Base-by-base conservation (phyloP, 2,888 invertebrate genomes). In the Bugula neritina region DNA sequence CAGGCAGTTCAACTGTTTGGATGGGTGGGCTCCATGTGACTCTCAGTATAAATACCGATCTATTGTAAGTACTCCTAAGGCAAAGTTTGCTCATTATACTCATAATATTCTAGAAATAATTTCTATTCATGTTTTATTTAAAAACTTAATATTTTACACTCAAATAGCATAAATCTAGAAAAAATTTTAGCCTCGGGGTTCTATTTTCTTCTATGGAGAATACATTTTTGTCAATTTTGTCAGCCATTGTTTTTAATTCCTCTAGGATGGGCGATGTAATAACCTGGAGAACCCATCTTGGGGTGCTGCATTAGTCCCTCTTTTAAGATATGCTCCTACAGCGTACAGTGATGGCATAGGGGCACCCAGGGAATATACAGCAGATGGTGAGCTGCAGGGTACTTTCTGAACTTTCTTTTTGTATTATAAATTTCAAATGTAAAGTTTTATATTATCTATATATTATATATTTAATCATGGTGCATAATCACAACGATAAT, bases 21-120 rank as follows among this genome's bases (percentile, higher is more conserved):
- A 63, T 63, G 63, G 63, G n/a, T 63, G 63, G 63, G 34, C 63
- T 10, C 63, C 63, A 63, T 70, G 70, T 29, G 70, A 70, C 10
- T 10, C 35, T 5, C 52, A 2, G n/a, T 35, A 70, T 23, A 43
- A 54, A 25, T 70, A 70, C 70, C 10, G 70, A 43, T 29, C 52
- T 27, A 43, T 70, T 2, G 63, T 63, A 31, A 63, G 63, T 31
- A 63, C 10, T 29, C 5, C 13, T 43, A 43, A 5, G 5, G 43
- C 5, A 5, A 43, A 43, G 17, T 17, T 43, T 10, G 10, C 17
- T 10, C 43, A 10, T 10, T 5, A 5, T 17, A 43, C 10, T 43
- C 5, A 17, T 17, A 43, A 43, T 17, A 43, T 5, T 43, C 43
- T 43, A 10, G 43, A 10, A 17, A 10, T 43, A 43, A 43, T 10